Evolutionary conservation across 1,140 invertebrate species (phyloP).

Genomic region (Triops cancriformis): DNA sequence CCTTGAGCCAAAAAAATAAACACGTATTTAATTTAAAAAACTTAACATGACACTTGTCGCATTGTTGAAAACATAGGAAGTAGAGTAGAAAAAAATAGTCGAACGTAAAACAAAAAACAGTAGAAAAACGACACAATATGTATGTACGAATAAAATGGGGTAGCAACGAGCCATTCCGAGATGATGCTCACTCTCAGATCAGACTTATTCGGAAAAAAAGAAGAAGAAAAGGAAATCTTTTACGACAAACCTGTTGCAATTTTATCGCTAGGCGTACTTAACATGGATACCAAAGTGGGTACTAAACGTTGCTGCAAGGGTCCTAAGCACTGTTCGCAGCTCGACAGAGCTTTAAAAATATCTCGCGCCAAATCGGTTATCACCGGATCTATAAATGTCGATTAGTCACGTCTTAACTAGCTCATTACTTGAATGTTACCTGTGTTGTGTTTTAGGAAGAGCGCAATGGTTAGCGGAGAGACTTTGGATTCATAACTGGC

Average conservation of each 20-base stretch:
- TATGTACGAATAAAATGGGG: too few species aligned
- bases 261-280: slow-evolving; percentile 42
- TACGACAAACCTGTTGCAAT: slow-evolving; percentile 36
- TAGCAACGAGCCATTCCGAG: too few species aligned
- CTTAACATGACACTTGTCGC: too few species aligned
- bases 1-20: slow-evolving; percentile 31
- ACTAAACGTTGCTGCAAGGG: slow-evolving; percentile 57
- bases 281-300: slow-evolving; percentile 60
- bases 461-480: slow-evolving; percentile 58
- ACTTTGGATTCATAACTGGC: slow-evolving; percentile 56
- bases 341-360: slow-evolving; percentile 56
- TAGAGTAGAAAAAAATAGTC: too few species aligned
- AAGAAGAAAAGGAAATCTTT: neutral
- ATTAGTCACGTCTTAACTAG: neutral
- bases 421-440: slow-evolving; percentile 36
- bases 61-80: too few species aligned
- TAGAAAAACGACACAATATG: too few species aligned
- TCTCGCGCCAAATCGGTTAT: slow-evolving; percentile 55
- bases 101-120: too few species aligned
- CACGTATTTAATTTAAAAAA: too few species aligned
- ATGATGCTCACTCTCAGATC: too few species aligned
- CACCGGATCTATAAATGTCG: slow-evolving; percentile 48
- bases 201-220: too few species aligned
- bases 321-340: slow-evolving; percentile 52
- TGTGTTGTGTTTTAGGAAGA: slow-evolving; percentile 57